Percentiles rank a stretch among this genome's conserved stretches.
phyloP scores from a whole-genome alignment of 2,888 invertebrate species.

The Scaptodrosophila latifasciaeformis region DNA sequence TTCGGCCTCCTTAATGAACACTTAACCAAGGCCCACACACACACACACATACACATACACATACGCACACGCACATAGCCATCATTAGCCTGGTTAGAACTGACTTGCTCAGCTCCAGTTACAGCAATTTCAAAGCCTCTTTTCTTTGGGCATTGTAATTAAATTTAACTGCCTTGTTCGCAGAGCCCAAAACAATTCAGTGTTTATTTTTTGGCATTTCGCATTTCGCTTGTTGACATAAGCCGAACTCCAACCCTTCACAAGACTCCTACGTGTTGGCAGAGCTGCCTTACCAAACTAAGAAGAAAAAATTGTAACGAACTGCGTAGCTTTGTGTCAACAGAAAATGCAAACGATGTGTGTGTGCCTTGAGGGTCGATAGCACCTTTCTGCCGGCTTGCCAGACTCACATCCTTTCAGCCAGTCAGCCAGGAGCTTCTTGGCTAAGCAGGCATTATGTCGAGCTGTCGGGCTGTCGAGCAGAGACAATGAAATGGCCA shows the following conservation, averaged over 20 bases:
- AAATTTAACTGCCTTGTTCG: constrained; percentile 51
- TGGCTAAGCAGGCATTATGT: too few relatives aligned
- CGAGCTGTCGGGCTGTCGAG: too few relatives aligned
- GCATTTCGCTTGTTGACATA: constrained; percentile 23
- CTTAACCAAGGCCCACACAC: constrained; percentile 34
- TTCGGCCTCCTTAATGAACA: constrained; percentile 45
- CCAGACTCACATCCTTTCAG: too few relatives aligned
- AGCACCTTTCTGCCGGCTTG: too few relatives aligned
- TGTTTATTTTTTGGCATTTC: too few relatives aligned
- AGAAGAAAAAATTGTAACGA: constrained; percentile 48
- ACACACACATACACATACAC: too few relatives aligned
- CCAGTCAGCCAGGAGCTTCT: background rate
- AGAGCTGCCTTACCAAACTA: background rate
- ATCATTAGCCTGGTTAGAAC: constrained; percentile 38
- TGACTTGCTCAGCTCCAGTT: constrained; percentile 39
- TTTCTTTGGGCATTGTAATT: constrained; percentile 54
- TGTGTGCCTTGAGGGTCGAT: too few relatives aligned
- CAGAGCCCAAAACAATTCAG: too few relatives aligned
- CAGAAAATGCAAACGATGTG: constrained; percentile 63
- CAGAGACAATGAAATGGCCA: too few relatives aligned
- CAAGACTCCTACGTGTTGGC: too few relatives aligned
- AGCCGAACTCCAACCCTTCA: constrained; percentile 19
- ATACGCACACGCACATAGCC: too few relatives aligned
- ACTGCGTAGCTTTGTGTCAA: constrained; percentile 52
- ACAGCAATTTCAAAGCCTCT: constrained; percentile 31